Conservation (phyloP, 2,797 vertebrate genomes). For the Parauchenoglanis ngamensis region DNA sequence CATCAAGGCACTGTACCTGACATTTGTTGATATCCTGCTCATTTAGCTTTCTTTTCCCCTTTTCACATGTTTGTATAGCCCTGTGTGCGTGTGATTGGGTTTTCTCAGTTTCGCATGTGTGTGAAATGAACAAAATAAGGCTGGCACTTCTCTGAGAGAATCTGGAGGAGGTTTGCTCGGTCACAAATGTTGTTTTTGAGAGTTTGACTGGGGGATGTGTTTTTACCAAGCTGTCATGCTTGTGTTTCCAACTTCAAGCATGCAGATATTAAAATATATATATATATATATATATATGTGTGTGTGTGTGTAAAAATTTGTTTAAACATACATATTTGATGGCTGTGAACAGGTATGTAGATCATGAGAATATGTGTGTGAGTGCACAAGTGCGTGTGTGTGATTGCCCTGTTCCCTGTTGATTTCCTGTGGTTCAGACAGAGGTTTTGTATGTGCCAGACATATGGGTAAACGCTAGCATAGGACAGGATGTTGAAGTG, state of each 20-base stretch:
- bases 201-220: not conserved
- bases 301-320: not conserved
- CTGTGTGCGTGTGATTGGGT: conserved; percentile 23
- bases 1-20: not conserved
- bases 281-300: not conserved
- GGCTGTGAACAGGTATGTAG: not conserved
- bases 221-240: not conserved
- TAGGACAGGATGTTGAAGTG: conserved; percentile 72
- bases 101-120: conserved; percentile 52
- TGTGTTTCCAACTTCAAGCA: not conserved
- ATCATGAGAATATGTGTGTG: conserved; percentile 44
- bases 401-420: conserved; percentile 51
- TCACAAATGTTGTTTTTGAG: not conserved
- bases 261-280: not conserved
- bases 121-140: conserved; percentile 33
- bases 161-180: conserved; percentile 1
- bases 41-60: conserved; percentile 35
- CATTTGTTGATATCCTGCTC: not conserved
- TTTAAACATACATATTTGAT: not conserved
- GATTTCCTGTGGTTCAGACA: conserved; percentile 83
- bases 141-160: conserved; percentile 21
- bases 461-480: conserved; percentile 64
- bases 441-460: conserved; percentile 80
- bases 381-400: conserved; percentile 48
- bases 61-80: not conserved